phyloP scores from a whole-genome alignment of 2,797 vertebrate species.

The Manis pentadactyla region DNA sequence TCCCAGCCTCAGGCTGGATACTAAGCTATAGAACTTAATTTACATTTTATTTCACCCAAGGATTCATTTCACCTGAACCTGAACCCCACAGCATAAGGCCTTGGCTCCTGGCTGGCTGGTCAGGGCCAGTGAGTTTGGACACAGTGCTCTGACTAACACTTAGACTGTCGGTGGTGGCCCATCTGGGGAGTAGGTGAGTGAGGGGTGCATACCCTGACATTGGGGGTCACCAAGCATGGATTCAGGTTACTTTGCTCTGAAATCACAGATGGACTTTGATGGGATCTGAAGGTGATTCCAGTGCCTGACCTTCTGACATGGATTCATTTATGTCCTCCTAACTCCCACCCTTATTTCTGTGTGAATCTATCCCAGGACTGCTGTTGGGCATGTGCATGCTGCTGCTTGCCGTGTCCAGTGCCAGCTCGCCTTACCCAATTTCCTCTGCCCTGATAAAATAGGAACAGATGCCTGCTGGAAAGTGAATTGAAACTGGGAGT shows the following conservation, averaged over 20 bases:
- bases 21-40: background rate
- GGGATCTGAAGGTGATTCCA: background rate
- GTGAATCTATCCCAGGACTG: background rate
- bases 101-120: background rate
- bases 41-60: background rate
- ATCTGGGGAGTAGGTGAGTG: background rate
- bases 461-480: constrained; percentile 9
- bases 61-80: background rate
- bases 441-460: background rate
- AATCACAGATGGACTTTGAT: background rate
- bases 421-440: background rate
- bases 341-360: background rate
- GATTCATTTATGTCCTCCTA: background rate
- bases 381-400: too few species aligned
- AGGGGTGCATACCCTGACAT: background rate
- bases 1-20: background rate
- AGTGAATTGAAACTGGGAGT: background rate
- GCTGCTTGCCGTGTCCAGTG: background rate
- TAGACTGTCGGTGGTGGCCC: fast-evolving
- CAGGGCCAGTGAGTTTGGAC: background rate
- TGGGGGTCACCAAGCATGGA: background rate
- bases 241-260: background rate
- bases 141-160: too few species aligned
- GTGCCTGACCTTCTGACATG: background rate
- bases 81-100: fast-evolving